Conservation (phyloP, 1,140 invertebrate genomes). For the Tenebrio molitor region DNA sequence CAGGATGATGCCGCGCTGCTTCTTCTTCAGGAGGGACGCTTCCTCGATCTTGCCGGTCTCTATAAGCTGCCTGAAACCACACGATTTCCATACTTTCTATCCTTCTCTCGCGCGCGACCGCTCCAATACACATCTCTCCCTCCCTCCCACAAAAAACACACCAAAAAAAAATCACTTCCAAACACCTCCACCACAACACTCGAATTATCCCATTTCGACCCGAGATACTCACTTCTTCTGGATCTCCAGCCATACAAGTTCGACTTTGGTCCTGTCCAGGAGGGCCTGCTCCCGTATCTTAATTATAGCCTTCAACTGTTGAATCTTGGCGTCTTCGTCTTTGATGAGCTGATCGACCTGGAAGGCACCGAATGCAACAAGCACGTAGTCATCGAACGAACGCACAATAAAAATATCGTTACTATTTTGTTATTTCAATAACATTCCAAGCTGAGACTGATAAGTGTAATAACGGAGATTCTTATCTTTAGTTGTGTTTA, state of each 20-base stretch:
- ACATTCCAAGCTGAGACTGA: constrained; percentile 28
- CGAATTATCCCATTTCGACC: no score
- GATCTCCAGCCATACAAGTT: constrained; percentile 64
- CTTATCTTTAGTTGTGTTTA: constrained; percentile 17
- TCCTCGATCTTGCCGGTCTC: constrained; percentile 63
- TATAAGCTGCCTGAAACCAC: constrained; percentile 62
- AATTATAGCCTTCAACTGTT: constrained; percentile 63
- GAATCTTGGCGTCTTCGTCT: constrained; percentile 63
- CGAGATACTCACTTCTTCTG: constrained; percentile 63
- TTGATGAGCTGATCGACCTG: constrained; percentile 65
- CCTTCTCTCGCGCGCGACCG: no score
- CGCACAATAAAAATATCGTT: constrained; percentile 2
- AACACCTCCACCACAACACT: no score
- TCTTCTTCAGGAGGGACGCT: constrained; percentile 64
- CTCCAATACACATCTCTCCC: no score
- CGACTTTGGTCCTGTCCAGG: constrained; percentile 62
- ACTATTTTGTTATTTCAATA: constrained; percentile 29
- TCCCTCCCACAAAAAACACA: no score
- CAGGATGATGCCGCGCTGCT: constrained; percentile 64
- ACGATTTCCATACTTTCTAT: no score
- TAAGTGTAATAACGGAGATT: constrained; percentile 32
- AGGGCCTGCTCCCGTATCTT: constrained; percentile 64
- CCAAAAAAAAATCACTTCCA: no score
- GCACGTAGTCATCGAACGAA: background rate
- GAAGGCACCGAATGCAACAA: constrained; percentile 39